Evolutionary conservation across 2,888 invertebrate species (phyloP).

Genomic region (Drosophila hawaiiensis): DNA sequence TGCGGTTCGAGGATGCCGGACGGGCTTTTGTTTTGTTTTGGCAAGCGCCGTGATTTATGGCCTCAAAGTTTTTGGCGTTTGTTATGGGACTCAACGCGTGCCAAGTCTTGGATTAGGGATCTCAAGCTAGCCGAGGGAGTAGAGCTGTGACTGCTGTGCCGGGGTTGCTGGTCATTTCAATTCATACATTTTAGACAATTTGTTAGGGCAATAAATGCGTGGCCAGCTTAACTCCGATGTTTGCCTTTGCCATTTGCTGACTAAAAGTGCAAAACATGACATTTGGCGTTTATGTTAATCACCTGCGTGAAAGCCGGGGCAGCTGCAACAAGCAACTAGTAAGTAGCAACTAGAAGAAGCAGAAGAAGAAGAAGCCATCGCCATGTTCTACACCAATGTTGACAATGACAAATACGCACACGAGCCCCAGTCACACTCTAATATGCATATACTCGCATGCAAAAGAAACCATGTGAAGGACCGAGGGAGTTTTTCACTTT

Average conservation of each 20-base stretch:
- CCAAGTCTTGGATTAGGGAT: conserved; percentile 67
- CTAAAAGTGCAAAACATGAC: conserved; percentile 75
- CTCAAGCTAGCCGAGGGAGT: conserved; percentile 9
- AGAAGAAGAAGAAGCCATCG: conserved; percentile 40
- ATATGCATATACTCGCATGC: conserved; percentile 58
- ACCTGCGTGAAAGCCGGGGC: conserved; percentile 84
- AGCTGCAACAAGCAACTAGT: conserved; percentile 67
- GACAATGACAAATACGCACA: conserved; percentile 85
- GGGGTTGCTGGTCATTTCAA: conserved; percentile 54
- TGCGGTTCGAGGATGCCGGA: conserved; percentile 61
- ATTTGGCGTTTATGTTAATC: conserved; percentile 85
- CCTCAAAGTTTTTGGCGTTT: conserved; percentile 75
- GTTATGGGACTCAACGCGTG: conserved; percentile 67
- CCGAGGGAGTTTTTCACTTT: conserved; percentile 62
- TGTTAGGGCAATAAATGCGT: conserved; percentile 60
- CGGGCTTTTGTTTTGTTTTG: conserved; percentile 72
- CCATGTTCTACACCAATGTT: conserved; percentile 83
- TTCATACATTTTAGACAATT: conserved; percentile 61
- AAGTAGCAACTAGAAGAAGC: conserved; percentile 7
- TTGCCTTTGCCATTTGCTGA: conserved; percentile 41
- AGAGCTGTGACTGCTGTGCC: background rate
- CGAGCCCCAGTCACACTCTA: conserved; percentile 54
- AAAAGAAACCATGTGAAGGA: conserved; percentile 47
- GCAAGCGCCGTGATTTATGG: conserved; percentile 84
- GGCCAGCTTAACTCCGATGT: conserved; percentile 42